Percentiles rank a stretch among this genome's conserved stretches.
Conservation (phyloP, 1,140 invertebrate species). For the Calosoma granatense region DNA sequence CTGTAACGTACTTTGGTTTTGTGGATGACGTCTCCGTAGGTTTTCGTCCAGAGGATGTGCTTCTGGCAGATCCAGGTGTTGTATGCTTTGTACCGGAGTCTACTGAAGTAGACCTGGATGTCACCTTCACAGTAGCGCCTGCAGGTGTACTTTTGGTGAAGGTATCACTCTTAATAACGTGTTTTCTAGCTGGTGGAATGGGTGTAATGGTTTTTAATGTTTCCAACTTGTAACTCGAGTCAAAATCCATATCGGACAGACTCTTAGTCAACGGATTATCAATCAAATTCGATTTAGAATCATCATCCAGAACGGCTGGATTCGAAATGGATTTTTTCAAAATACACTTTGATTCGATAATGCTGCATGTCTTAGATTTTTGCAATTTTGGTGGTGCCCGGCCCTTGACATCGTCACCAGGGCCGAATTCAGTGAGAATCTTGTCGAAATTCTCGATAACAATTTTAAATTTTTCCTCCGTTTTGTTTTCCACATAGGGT, state of each 20-base stretch:
- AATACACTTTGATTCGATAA: slow-evolving; percentile 50
- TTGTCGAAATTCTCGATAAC: slow-evolving; percentile 54
- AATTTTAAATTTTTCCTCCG: slow-evolving; percentile 45
- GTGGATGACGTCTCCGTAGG: not conserved
- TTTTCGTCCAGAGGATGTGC: not conserved
- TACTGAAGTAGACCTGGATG: not conserved
- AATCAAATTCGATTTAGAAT: not conserved
- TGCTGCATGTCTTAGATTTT: slow-evolving; percentile 51
- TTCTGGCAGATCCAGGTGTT: not conserved
- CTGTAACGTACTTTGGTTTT: not conserved
- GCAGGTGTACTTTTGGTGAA: not conserved
- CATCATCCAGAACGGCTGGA: not conserved
- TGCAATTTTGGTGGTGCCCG: slow-evolving; percentile 37
- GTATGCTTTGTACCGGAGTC: not conserved
- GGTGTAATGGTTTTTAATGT: not conserved
- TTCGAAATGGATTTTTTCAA: slow-evolving; percentile 36
- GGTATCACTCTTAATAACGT: not conserved
- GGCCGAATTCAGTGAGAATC: slow-evolving; percentile 40
- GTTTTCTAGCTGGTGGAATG: not conserved
- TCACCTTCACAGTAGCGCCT: not conserved
- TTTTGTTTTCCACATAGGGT: slow-evolving; percentile 31
- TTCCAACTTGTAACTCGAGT: not conserved
- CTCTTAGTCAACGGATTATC: not conserved
- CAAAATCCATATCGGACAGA: not conserved
- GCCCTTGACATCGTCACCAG: slow-evolving; percentile 26